These are phyloP conservation scores for Noctua janthina DNA, from an alignment of 2,888 invertebrate species.

Conservation along the genomic window DNA sequence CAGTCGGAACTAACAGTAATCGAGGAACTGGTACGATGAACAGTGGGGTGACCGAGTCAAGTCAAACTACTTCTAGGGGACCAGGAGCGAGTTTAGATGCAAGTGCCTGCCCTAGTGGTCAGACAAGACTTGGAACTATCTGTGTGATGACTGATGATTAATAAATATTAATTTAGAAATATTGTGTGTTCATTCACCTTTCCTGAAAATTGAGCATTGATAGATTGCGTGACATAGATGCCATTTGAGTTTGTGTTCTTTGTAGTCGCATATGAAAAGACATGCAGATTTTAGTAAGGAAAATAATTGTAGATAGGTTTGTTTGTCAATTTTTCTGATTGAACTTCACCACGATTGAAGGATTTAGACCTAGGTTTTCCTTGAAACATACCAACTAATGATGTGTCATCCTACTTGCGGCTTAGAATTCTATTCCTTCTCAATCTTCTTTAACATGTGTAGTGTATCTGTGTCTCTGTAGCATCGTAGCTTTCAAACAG, in stretches of 20 bases:
- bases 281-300: neutral
- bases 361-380: neutral
- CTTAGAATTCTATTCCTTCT: neutral
- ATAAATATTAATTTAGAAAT: conserved; percentile 32
- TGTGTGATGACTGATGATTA: conserved; percentile 35
- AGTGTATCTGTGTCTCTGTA: neutral
- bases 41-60: neutral
- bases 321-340: neutral
- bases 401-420: neutral
- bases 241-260: neutral
- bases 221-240: neutral
- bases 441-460: neutral
- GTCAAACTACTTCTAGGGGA: neutral
- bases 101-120: conserved; percentile 1
- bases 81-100: conserved; percentile 23
- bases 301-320: neutral
- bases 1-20: neutral
- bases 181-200: conserved; percentile 31
- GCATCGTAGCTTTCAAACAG: neutral
- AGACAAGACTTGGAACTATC: neutral
- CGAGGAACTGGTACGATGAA: conserved; percentile 18
- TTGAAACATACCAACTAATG: neutral
- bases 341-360: neutral
- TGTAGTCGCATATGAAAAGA: neutral
- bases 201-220: neutral